These are phyloP conservation scores for Poecilia latipinna DNA, from an alignment of 2,113 vertebrate genomes.

Conservation along the genomic window DNA sequence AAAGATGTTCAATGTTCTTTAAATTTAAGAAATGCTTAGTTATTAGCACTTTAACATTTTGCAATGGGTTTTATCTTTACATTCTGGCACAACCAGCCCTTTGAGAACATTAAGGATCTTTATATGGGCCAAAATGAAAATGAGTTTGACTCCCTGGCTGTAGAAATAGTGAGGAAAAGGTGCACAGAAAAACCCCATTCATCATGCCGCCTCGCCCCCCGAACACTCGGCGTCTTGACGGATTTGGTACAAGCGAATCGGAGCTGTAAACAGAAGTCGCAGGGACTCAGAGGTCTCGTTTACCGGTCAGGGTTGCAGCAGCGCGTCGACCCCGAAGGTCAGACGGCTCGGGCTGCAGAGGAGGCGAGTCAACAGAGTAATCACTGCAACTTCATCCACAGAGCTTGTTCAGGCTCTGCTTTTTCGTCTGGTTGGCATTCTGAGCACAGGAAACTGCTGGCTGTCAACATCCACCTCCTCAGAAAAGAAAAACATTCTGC, in stretches of 20 bases:
- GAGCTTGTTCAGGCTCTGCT: background rate
- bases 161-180: constrained; percentile 1
- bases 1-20: no score
- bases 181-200: constrained; percentile 32
- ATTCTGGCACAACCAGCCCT: no score
- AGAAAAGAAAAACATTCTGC: background rate
- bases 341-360: constrained; percentile 14
- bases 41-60: no score
- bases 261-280: constrained; percentile 37
- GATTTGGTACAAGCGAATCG: constrained; percentile 7
- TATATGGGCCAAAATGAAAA: no score
- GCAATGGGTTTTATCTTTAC: no score
- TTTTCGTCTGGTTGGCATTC: constrained; percentile 11
- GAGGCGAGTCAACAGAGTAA: constrained; percentile 20
- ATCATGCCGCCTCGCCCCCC: constrained; percentile 14
- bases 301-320: constrained; percentile 29
- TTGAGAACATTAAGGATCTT: no score
- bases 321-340: constrained; percentile 25
- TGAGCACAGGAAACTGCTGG: constrained; percentile 1
- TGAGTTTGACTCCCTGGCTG: no score
- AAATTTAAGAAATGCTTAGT: no score
- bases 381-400: constrained; percentile 17
- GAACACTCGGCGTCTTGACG: background rate
- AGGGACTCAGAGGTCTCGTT: constrained; percentile 23
- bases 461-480: constrained; percentile 22